Evolutionary conservation across 2,888 invertebrate species (phyloP).

Genomic region (Lumbricus terrestris): DNA sequence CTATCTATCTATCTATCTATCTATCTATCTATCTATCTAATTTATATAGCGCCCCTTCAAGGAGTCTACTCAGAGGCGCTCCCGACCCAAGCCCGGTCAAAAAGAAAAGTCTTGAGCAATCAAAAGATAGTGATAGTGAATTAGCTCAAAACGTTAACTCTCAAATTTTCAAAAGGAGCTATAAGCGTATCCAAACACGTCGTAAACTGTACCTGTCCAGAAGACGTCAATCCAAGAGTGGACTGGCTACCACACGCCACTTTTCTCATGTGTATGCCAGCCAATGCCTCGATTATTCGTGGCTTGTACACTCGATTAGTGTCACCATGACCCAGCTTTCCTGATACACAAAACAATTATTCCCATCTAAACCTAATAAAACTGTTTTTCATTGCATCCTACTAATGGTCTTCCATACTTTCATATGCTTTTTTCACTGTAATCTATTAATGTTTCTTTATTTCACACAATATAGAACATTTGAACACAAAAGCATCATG

Average conservation of each 20-base stretch:
- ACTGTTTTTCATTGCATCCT: neutral
- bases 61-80: too few relatives aligned
- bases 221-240: slow-evolving; percentile 66
- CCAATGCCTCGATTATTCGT: slow-evolving; percentile 66
- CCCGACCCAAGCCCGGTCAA: too few relatives aligned
- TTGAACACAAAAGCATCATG: neutral
- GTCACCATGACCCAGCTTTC: slow-evolving; percentile 60
- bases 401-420: neutral
- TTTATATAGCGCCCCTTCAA: too few relatives aligned
- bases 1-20: too few relatives aligned
- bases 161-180: too few relatives aligned
- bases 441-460: neutral
- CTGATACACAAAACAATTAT: slow-evolving; percentile 38
- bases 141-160: too few relatives aligned
- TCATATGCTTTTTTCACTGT: neutral
- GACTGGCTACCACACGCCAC: slow-evolving; percentile 69
- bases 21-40: too few relatives aligned
- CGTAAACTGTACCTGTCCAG: slow-evolving; percentile 62
- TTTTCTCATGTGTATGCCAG: slow-evolving; percentile 65
- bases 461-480: neutral
- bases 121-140: too few relatives aligned
- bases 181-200: neutral
- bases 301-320: slow-evolving; percentile 64
- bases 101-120: too few relatives aligned
- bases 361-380: neutral